These are phyloP conservation scores for Magallana ariakensis DNA, from an alignment of 1,140 invertebrate genomes.

Conservation along the genomic window DNA sequence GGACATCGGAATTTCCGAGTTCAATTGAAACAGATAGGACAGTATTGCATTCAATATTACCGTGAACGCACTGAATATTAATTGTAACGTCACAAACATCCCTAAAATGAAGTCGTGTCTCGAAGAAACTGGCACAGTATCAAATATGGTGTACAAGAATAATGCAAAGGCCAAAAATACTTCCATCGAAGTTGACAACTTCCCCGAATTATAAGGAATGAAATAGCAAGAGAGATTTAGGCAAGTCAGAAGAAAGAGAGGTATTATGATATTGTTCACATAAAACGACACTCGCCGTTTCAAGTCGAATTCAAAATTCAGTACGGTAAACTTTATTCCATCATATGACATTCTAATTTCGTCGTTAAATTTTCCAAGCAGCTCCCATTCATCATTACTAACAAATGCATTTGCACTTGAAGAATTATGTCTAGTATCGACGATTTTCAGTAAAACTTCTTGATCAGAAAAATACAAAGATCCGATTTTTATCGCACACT, in stretches of 20 bases:
- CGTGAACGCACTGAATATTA: slow-evolving; percentile 50
- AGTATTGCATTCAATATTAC: slow-evolving; percentile 45
- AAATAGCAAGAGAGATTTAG: slow-evolving; percentile 51
- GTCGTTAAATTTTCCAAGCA: slow-evolving; percentile 1
- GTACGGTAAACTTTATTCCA: slow-evolving; percentile 5
- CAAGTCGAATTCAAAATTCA: slow-evolving; percentile 39
- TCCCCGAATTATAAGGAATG: slow-evolving; percentile 54
- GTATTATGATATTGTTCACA: slow-evolving; percentile 51
- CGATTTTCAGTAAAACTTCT: background rate
- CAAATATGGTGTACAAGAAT: slow-evolving; percentile 50
- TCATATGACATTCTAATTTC: background rate
- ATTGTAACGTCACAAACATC: slow-evolving; percentile 50
- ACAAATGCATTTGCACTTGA: background rate
- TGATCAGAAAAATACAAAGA: slow-evolving; percentile 38
- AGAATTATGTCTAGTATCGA: background rate
- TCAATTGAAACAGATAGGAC: slow-evolving; percentile 10
- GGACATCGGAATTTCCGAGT: background rate
- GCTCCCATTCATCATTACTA: slow-evolving; percentile 39
- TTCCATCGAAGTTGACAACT: slow-evolving; percentile 49
- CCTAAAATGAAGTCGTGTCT: slow-evolving; percentile 46
- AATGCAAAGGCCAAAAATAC: slow-evolving; percentile 56
- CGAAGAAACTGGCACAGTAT: slow-evolving; percentile 51
- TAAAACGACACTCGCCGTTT: slow-evolving; percentile 45
- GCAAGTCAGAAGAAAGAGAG: slow-evolving; percentile 47
- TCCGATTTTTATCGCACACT: slow-evolving; percentile 43